These are phyloP conservation scores for Parazoanthus atlanticus DNA, from an alignment of 92 coral and sea anemone species.

Conservation along the genomic window DNA sequence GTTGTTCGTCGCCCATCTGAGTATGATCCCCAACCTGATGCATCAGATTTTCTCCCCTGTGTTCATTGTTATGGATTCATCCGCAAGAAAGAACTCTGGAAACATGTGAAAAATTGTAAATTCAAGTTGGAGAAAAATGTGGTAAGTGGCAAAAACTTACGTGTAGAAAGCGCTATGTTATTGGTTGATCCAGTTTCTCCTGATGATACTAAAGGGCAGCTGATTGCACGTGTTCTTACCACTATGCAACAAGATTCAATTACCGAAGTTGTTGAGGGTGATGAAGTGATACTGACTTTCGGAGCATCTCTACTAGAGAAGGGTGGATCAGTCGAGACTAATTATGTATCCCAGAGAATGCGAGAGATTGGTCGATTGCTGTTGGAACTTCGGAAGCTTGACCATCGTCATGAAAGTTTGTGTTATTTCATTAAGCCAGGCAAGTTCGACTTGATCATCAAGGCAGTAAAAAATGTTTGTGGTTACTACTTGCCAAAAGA, in stretches of 20 bases:
- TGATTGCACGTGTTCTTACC: constrained; percentile 6
- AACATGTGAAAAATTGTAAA: constrained; percentile 40
- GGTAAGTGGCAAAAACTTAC: constrained; percentile 5
- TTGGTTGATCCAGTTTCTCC: constrained; percentile 22
- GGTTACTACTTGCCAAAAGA: background rate
- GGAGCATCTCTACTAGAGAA: constrained; percentile 10
- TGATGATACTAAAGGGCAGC: constrained; percentile 2
- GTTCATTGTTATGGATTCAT: constrained; percentile 43
- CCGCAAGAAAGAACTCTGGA: constrained; percentile 41
- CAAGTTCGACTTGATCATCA: constrained; percentile 1
- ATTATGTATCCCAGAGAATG: constrained; percentile 28
- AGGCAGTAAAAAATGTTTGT: background rate
- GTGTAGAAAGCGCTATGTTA: constrained; percentile 6
- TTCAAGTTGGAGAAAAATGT: background rate
- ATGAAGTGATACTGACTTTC: constrained; percentile 6
- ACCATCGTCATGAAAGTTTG: background rate
- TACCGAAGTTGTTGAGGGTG: background rate
- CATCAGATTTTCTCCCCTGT: constrained; percentile 47
- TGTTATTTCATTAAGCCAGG: background rate
- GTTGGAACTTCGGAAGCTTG: constrained; percentile 15
- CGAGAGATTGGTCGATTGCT: constrained; percentile 16
- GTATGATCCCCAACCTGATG: constrained; percentile 18
- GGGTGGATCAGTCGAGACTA: background rate
- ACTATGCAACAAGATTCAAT: constrained; percentile 18
- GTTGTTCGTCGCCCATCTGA: constrained; percentile 32